These are phyloP conservation scores for Speoplatyrhinus poulsoni DNA, from an alignment of 2,113 vertebrate genomes.

Conservation along the genomic window DNA sequence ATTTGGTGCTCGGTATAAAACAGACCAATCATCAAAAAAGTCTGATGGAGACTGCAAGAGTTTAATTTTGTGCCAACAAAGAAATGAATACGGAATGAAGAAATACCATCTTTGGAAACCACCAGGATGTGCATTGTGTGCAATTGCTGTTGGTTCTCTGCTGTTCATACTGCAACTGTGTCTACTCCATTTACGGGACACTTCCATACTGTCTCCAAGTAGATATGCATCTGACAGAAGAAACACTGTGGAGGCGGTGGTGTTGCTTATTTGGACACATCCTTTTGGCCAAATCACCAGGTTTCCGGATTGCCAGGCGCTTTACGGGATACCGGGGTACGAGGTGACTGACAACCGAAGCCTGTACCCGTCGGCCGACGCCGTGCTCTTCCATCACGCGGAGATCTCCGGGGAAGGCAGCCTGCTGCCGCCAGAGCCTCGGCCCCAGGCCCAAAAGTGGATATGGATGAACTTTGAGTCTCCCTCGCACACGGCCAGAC, in stretches of 20 bases:
- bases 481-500: slow-evolving; percentile 76
- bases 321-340: slow-evolving; percentile 79
- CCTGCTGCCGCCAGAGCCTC: slow-evolving; percentile 42
- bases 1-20: slow-evolving; percentile 8
- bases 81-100: too few species aligned
- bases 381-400: slow-evolving; percentile 86
- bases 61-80: not conserved
- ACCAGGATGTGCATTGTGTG: too few species aligned
- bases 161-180: slow-evolving; percentile 1
- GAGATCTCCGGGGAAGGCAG: slow-evolving; percentile 67
- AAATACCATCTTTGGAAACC: slow-evolving; percentile 16
- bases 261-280: slow-evolving; percentile 84
- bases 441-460: slow-evolving; percentile 84
- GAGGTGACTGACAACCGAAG: slow-evolving; percentile 72
- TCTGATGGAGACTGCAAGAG: not conserved
- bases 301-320: slow-evolving; percentile 71
- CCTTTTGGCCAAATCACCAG: slow-evolving; percentile 71
- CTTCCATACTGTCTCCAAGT: not conserved
- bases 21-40: slow-evolving; percentile 4
- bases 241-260: slow-evolving; percentile 49
- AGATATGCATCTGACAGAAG: not conserved
- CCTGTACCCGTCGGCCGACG: slow-evolving; percentile 73
- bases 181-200: slow-evolving; percentile 35
- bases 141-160: too few species aligned
- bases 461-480: slow-evolving; percentile 97